phyloP scores from a whole-genome alignment of 2,888 invertebrate genomes.

The Hypomecis atomaria region DNA sequence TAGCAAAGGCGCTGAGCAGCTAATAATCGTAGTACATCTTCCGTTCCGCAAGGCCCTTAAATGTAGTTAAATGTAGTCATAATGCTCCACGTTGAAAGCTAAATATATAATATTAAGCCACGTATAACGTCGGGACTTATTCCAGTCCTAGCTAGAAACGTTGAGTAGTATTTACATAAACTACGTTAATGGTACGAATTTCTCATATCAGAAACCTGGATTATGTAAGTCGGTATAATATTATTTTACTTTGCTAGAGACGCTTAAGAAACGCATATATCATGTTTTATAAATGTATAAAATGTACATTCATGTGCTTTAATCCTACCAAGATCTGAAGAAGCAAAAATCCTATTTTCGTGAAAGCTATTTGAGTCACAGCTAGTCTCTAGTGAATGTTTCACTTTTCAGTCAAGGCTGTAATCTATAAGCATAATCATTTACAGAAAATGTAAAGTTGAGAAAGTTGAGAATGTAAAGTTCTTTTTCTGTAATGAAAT shows the following conservation, averaged over 20 bases:
- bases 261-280: background rate
- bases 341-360: too few relatives aligned
- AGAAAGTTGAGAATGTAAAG: too few relatives aligned
- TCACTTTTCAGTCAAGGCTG: too few relatives aligned
- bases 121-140: conserved; percentile 50
- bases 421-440: too few relatives aligned
- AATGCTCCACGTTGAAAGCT: conserved; percentile 37
- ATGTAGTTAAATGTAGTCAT: conserved; percentile 47
- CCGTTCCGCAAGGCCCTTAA: conserved; percentile 36
- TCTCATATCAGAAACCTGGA: conserved; percentile 1
- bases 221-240: background rate
- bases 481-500: too few relatives aligned
- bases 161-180: conserved; percentile 11
- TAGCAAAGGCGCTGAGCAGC: conserved; percentile 6
- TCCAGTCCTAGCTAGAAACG: conserved; percentile 22
- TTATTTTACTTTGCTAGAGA: background rate
- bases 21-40: conserved; percentile 34
- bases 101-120: conserved; percentile 57
- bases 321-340: too few relatives aligned
- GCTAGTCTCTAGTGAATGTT: too few relatives aligned
- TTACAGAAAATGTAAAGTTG: too few relatives aligned
- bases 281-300: background rate
- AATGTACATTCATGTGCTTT: too few relatives aligned
- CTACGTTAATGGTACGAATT: conserved; percentile 1
- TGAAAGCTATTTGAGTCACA: too few relatives aligned